Conservation (phyloP, 2,797 vertebrate genomes). For the Sphaeramia orbicularis region DNA sequence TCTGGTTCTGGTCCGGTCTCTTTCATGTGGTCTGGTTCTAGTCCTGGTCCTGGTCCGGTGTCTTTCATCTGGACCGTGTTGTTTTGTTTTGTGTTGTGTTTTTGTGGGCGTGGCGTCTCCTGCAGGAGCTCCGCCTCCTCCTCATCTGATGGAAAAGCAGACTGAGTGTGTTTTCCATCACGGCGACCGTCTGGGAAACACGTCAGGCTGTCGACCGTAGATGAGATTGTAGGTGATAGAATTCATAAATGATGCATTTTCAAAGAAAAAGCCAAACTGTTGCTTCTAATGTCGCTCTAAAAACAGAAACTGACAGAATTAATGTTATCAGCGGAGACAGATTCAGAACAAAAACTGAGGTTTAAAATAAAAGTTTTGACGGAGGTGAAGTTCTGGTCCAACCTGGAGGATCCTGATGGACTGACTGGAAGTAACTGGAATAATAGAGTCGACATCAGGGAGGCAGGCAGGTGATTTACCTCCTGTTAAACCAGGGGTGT, state of each 20-base stretch:
- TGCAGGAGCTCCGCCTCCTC: too few relatives aligned
- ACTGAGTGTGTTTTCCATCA: constrained; percentile 64
- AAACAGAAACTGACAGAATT: constrained; percentile 28
- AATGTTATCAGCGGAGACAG: constrained; percentile 21
- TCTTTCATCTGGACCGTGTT: not conserved
- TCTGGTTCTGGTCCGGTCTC: too few relatives aligned
- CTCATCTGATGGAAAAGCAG: too few relatives aligned
- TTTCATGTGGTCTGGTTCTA: too few relatives aligned
- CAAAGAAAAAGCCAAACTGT: constrained; percentile 33
- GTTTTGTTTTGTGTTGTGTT: too few relatives aligned
- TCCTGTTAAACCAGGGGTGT: too few relatives aligned
- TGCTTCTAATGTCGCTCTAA: constrained; percentile 26
- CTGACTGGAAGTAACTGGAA: too few relatives aligned
- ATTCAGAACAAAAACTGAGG: constrained; percentile 28
- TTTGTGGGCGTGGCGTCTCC: constrained; percentile 1
- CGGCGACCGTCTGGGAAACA: constrained; percentile 50
- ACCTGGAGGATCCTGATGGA: too few relatives aligned
- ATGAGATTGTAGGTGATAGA: constrained; percentile 47
- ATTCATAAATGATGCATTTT: constrained; percentile 36
- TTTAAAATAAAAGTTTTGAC: not conserved
- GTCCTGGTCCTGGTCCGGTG: too few relatives aligned
- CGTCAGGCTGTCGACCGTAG: constrained; percentile 47
- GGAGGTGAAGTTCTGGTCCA: too few relatives aligned
- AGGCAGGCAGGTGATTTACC: too few relatives aligned
- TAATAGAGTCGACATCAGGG: too few relatives aligned